phyloP scores from a whole-genome alignment of 2,113 vertebrate species.

The Penelope pileata region DNA sequence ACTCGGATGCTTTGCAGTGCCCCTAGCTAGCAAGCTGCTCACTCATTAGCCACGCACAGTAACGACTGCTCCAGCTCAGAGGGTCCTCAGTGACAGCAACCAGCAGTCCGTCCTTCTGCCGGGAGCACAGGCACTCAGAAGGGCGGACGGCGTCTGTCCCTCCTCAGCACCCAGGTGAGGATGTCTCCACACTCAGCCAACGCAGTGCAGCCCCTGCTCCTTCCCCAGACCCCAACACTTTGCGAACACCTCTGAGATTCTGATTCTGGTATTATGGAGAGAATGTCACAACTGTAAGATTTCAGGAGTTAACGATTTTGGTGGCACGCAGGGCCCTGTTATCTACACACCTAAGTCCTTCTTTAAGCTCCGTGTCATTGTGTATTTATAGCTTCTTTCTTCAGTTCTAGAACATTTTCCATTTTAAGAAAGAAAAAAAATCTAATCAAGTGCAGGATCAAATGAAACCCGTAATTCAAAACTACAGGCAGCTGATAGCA shows the following conservation, averaged over 20 bases:
- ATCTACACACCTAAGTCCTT: background rate
- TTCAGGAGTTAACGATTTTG: background rate
- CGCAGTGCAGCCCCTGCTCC: background rate
- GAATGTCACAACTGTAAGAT: background rate
- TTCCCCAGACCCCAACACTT: background rate
- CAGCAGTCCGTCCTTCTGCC: background rate
- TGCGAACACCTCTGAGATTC: background rate
- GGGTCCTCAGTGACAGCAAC: background rate
- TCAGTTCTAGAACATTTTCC: conserved; percentile 7
- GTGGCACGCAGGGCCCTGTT: background rate
- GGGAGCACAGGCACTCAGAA: background rate
- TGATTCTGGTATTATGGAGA: background rate
- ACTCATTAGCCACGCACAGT: background rate
- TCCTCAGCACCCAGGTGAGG: background rate
- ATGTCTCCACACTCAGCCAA: background rate
- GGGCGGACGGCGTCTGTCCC: background rate
- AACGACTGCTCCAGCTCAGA: background rate
- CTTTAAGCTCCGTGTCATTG: background rate
- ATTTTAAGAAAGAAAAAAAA: conserved; percentile 26
- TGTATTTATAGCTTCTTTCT: background rate
- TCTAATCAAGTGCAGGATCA: background rate
- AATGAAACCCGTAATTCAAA: conserved; percentile 5
- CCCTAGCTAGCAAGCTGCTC: background rate
- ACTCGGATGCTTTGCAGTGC: fast-evolving
- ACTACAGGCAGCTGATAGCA: conserved; percentile 15